Evolutionary conservation across 30 jellyfish, hydroid and myxozoan genomes (phyloP), one percentile per base, ranked within the genome.

Genomic region (Aurelia sp.): DNA sequence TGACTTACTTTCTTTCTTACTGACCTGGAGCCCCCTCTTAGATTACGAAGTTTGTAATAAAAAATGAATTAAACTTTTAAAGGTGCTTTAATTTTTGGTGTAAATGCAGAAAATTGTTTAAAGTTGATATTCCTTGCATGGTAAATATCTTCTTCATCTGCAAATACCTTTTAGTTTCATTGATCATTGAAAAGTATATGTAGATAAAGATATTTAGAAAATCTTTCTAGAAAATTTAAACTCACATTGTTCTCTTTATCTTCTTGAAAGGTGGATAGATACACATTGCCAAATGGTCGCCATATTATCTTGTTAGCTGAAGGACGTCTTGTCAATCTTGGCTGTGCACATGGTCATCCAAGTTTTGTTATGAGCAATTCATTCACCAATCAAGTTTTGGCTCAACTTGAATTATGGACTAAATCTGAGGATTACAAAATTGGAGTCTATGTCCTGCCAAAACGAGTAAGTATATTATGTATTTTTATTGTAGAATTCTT

Each of bases 281-380:
- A 72, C 92, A 81, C 96, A 9, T 88, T 89, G 12, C 97, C 98
- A 8, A 96, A 78, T 61, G 99, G 99, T 21, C 88, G 92, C 18
- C 97, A 87, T 72, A 44, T 96, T 77, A 91, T 96, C 48, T 50
- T 96, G 53, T 82, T 96, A 31, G 99, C 99, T 27, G 99, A 96
- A 68, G 99, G 99, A 19, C 93, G 98, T 41, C 84, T 89, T 41
- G 99, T 96, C 72, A 96, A 96, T 64, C 90, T 96, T 77, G 97
- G 99, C 15, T 96, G 98, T 80, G 98, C 99, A 48, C 97, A 90
- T 77, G 99, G 99, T 48, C 99, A 89, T 67, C 99, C 99, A 0
- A 90, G 98, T 63, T 96, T 96, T 57, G 99, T 96, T 19, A 96
- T 96, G 99, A 96, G 99, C 69, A 86, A 86, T 69, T 87, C 98